A percentile compares a stretch with the other conserved stretches of the same genome.
Conservation (phyloP, 1,140 invertebrate species). For the Bactericera cockerelli region DNA sequence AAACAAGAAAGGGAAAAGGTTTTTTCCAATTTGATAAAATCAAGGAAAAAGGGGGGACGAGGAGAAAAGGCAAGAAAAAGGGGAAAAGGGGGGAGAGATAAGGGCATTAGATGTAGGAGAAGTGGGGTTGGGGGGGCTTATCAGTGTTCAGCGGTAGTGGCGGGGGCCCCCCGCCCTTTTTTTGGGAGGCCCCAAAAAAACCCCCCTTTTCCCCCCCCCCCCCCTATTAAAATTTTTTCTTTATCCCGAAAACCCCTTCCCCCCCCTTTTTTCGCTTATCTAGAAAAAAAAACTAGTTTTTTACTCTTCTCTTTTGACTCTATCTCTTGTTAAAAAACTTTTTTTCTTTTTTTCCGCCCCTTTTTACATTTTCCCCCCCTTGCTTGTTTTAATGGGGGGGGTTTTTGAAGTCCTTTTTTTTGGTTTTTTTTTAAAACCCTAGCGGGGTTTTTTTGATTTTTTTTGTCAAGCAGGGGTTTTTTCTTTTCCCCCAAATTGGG, state of each 20-base stretch:
- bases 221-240: not conserved
- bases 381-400: not conserved
- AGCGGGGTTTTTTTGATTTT: not conserved
- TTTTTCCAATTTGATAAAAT: not conserved
- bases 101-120: not conserved
- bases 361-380: not conserved
- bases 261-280: not conserved
- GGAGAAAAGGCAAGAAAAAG: not conserved
- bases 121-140: constrained; percentile 1
- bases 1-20: not conserved
- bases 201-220: not conserved
- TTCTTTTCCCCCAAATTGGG: no score
- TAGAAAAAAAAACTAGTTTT: not conserved
- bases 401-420: not conserved
- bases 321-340: not conserved
- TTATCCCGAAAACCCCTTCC: constrained; percentile 1
- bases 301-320: constrained; percentile 1
- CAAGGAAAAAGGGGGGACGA: not conserved
- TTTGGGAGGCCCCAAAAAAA: not conserved
- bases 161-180: not conserved
- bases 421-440: not conserved
- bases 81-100: not conserved
- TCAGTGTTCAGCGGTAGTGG: constrained; percentile 1
- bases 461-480: no score
- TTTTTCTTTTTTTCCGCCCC: not conserved